Evolutionary conservation across 2,113 vertebrate genomes (phyloP).

Genomic region (Hippocampus mohnikei): DNA sequence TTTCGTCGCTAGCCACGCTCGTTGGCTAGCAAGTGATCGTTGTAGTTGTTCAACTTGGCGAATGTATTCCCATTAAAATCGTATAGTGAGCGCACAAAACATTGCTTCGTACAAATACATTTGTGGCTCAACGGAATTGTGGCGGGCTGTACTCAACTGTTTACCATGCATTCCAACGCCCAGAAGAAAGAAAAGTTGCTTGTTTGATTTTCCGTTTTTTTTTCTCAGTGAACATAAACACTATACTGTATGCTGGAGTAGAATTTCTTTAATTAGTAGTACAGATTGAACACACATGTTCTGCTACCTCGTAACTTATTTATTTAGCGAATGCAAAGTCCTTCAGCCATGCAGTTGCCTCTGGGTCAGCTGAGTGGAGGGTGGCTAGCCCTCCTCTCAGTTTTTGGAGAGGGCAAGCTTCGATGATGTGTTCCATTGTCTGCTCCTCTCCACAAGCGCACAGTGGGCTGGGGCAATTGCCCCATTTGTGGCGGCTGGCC

Average conservation of each 20-base stretch:
- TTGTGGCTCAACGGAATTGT: not conserved
- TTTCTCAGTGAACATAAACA: not conserved
- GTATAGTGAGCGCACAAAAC: not conserved
- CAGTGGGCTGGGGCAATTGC: too few species aligned
- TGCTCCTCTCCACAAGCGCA: too few species aligned
- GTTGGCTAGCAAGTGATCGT: slow-evolving; percentile 21
- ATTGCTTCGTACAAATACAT: not conserved
- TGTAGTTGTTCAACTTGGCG: not conserved
- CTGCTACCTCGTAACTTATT: not conserved
- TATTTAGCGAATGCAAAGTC: too few species aligned
- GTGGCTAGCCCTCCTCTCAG: too few species aligned
- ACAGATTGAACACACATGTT: too few species aligned
- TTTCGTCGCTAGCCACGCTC: slow-evolving; percentile 19
- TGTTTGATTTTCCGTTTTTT: too few species aligned
- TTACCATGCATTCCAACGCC: not conserved
- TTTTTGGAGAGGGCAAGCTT: too few species aligned
- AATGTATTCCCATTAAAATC: not conserved
- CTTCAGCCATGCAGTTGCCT: too few species aligned
- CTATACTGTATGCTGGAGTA: not conserved
- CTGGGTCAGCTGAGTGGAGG: too few species aligned
- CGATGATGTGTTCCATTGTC: too few species aligned
- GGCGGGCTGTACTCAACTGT: not conserved
- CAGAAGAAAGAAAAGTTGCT: too few species aligned
- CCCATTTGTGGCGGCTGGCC: too few species aligned
- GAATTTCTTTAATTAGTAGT: not conserved